Evolutionary conservation across 2,888 invertebrate genomes (phyloP), one percentile per base, ranked within the genome.

Genomic region (Agriopis marginaria): DNA sequence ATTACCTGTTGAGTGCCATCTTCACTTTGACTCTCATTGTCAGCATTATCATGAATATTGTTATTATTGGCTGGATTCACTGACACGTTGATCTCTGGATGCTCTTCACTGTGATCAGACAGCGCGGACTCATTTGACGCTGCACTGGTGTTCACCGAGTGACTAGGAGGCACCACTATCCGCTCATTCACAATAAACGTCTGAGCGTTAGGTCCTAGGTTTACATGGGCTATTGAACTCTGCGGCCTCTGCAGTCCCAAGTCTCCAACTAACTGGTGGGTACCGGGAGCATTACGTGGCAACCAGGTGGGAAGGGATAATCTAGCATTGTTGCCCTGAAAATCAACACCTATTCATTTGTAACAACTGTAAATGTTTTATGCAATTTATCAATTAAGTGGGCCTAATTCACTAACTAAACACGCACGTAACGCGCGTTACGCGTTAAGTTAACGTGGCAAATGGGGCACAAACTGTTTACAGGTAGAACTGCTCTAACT

Each of bases 1-100:
- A 7, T 75, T 75, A 93, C 94, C 91, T 92, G 92, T 72, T 90
- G 91, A 61, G 87, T 82, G 9, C 92, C 92, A 82, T 93, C 93
- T 67, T 94, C 94, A 84, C 94, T 93, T 73, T 91, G 90, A 68
- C 91, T 93, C 45, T 93, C 93, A 85, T 91, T 92, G 72, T 93
- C 94, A 40, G 84, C 86, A 80, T 90, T 91, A 70, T 93, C 92
- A 84, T 91, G 88, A 64, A 92, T 91, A 73, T 94, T 93, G 73
- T 93, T 93, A 70, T 93, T 93, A 73, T 93, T 93, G 3, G 92
- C 87, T 0, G 93, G 92, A 76, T 93, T 93, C 39, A 92, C 89
- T 0, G 93, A 91, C 6, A 89, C 87, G 82, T 92, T 92, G 61
- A 91, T 89, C 67, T 93, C 93, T 0, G 83, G 84, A 10, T 86